Evolutionary conservation across 2,113 vertebrate species (phyloP).

Genomic region (Cynopterus brachyotis): DNA sequence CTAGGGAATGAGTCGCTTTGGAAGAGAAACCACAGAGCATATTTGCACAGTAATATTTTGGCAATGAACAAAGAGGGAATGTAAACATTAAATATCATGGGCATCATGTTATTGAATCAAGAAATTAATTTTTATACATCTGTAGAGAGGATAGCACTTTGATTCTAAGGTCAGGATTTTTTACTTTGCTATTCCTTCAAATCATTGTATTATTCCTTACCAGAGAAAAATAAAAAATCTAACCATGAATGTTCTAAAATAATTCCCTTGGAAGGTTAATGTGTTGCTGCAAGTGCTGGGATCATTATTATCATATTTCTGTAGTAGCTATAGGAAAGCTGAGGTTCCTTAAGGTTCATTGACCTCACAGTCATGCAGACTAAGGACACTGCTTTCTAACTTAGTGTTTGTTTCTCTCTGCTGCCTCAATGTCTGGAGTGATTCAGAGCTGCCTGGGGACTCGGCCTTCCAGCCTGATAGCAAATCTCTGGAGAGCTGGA

Average conservation of each 20-base stretch:
- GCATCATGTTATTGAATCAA: slow-evolving; percentile 19
- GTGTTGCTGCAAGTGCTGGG: not conserved
- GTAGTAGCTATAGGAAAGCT: not conserved
- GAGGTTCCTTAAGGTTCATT: not conserved
- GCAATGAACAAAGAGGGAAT: slow-evolving; percentile 1
- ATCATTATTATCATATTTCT: not conserved
- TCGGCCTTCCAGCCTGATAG: not conserved
- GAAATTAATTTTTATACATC: slow-evolving; percentile 41
- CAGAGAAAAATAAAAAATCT: not conserved
- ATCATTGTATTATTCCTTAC: slow-evolving; percentile 38
- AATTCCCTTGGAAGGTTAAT: not conserved
- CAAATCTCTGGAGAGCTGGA: not conserved
- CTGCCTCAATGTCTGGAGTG: not conserved
- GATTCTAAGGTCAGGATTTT: slow-evolving; percentile 20
- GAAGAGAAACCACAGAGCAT: not conserved
- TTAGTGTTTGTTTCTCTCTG: not conserved
- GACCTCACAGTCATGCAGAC: not conserved
- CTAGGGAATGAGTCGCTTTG: not conserved
- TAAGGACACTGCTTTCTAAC: not conserved
- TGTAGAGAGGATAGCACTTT: not conserved
- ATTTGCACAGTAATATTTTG: slow-evolving; percentile 6
- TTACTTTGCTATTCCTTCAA: not conserved
- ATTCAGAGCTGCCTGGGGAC: not conserved
- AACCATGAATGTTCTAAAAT: not conserved
- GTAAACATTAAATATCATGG: not conserved